phyloP scores from a whole-genome alignment of 1,140 invertebrate species.

The Elysia chlorotica region DNA sequence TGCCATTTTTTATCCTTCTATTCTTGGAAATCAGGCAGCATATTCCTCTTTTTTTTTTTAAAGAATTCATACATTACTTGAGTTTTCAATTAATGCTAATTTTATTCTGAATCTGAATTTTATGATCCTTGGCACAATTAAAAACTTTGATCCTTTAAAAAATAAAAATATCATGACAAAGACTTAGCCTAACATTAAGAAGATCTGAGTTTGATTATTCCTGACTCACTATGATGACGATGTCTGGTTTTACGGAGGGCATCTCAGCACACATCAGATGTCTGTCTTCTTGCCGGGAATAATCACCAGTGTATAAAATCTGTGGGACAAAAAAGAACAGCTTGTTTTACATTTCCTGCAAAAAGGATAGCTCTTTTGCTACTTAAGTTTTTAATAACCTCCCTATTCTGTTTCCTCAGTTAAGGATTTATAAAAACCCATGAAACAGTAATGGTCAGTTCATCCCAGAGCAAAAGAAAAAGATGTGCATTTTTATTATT shows the following conservation, averaged over 20 bases:
- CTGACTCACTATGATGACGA: conserved; percentile 83
- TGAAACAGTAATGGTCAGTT: no score
- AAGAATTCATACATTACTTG: no score
- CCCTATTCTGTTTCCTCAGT: no score
- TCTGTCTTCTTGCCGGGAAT: conserved; percentile 96
- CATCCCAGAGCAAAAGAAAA: background rate
- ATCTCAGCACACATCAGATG: conserved; percentile 99
- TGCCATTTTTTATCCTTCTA: no score
- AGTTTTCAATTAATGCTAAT: no score
- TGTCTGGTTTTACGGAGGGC: conserved; percentile 92
- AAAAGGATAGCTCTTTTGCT: background rate
- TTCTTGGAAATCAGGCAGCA: background rate
- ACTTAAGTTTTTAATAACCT: no score
- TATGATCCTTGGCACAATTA: no score
- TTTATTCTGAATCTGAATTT: no score
- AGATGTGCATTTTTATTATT: background rate
- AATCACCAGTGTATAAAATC: conserved; percentile 97
- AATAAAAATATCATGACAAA: background rate
- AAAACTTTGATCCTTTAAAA: no score
- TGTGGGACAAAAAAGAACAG: no score
- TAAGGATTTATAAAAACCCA: no score
- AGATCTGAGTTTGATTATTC: background rate
- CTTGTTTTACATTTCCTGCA: no score
- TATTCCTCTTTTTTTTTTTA: background rate
- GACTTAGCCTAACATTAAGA: background rate